These are phyloP conservation scores for Corythoichthys haematopterus DNA, from an alignment of 2,113 vertebrate species.

Conservation along the genomic window DNA sequence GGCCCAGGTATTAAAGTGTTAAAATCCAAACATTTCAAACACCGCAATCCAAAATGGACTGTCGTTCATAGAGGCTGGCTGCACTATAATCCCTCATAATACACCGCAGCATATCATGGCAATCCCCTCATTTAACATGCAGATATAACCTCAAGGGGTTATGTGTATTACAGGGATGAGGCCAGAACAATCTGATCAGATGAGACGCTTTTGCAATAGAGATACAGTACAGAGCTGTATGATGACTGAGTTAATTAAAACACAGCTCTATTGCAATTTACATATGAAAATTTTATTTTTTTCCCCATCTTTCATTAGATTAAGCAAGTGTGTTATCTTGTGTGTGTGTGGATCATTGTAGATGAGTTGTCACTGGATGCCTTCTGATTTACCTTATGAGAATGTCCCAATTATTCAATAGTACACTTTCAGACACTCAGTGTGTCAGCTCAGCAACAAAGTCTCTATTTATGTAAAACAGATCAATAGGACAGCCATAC, in stretches of 20 bases:
- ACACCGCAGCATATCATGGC: not conserved
- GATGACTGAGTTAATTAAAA: not conserved
- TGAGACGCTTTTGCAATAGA: not conserved
- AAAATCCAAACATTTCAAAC: not conserved
- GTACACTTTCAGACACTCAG: constrained; percentile 47
- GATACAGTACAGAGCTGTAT: not conserved
- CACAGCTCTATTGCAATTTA: not conserved
- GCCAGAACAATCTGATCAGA: not conserved
- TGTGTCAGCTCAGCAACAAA: constrained; percentile 64
- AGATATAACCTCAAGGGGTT: not conserved
- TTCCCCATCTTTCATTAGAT: not conserved
- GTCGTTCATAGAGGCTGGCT: not conserved
- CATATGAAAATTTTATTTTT: not conserved
- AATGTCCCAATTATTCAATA: constrained; percentile 59
- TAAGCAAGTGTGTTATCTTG: not conserved
- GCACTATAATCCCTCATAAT: not conserved
- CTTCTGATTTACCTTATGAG: constrained; percentile 24
- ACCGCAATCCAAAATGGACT: not conserved
- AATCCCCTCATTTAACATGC: not conserved
- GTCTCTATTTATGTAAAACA: constrained; percentile 73
- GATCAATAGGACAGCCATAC: constrained; percentile 75
- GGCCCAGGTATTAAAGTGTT: not conserved
- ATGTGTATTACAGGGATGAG: not conserved
- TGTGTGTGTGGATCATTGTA: not conserved
- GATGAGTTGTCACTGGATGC: constrained; percentile 12